A percentile compares a stretch with the other conserved stretches of the same genome.
Conservation (phyloP, 2,888 invertebrate genomes). For the Hyles lineata region DNA sequence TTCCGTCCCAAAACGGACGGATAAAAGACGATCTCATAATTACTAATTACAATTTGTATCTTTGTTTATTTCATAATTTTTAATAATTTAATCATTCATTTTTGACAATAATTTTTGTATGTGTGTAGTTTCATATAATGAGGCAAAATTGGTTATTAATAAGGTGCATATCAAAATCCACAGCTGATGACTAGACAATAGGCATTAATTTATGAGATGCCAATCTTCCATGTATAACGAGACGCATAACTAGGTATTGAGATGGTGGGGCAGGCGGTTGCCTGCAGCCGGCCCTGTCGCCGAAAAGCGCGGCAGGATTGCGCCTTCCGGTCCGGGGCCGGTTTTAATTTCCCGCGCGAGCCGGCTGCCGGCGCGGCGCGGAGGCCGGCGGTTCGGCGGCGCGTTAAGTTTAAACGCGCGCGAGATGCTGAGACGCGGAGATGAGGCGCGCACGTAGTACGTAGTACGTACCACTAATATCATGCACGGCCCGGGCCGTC, state of each 20-base stretch:
- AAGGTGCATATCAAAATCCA: too few relatives aligned
- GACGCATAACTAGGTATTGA: not conserved
- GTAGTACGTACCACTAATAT: conserved; percentile 66
- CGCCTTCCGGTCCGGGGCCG: conserved; percentile 79
- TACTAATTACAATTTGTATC: too few relatives aligned
- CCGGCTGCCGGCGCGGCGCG: conserved; percentile 59
- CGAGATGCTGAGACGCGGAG: conserved; percentile 56
- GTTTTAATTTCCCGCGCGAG: conserved; percentile 82
- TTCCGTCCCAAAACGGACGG: too few relatives aligned
- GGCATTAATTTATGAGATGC: not conserved
- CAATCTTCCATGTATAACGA: not conserved
- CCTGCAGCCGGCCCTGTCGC: conserved; percentile 24
- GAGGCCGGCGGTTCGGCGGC: conserved; percentile 56
- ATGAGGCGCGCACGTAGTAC: conserved; percentile 75
- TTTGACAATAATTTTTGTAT: too few relatives aligned
- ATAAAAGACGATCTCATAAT: too few relatives aligned
- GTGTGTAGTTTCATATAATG: too few relatives aligned
- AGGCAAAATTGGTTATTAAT: too few relatives aligned
- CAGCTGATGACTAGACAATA: too few relatives aligned
- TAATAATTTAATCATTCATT: too few relatives aligned
- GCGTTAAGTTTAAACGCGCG: conserved; percentile 79
- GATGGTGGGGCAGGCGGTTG: not conserved
- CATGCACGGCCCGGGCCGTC: conserved; percentile 87
- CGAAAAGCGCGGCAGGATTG: conserved; percentile 63
- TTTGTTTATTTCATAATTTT: too few relatives aligned